phyloP scores from a whole-genome alignment of 1,140 invertebrate genomes.

The Zaprionus taronus region DNA sequence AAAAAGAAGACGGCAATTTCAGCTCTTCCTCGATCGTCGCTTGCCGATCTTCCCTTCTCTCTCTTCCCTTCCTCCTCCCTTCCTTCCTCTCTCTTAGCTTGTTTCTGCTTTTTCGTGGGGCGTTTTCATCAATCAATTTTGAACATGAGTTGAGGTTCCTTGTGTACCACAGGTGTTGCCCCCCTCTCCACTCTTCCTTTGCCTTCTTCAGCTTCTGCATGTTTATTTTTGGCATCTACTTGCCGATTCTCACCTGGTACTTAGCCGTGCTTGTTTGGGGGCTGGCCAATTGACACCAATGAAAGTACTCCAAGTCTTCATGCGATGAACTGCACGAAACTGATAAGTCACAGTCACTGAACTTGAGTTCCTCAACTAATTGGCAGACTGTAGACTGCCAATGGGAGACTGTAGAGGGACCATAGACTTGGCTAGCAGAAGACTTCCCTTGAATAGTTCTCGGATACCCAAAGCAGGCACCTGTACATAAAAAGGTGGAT shows the following conservation, averaged over 20 bases:
- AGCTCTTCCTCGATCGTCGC: slow-evolving; percentile 20
- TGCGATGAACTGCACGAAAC: slow-evolving; percentile 24
- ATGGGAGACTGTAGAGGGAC: no score
- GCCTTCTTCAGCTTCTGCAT: background rate
- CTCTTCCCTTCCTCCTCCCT: background rate
- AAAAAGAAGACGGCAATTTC: slow-evolving; percentile 58
- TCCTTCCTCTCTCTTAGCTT: slow-evolving; percentile 10
- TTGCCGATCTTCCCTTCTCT: background rate
- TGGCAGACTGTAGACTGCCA: slow-evolving; percentile 1
- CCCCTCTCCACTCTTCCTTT: background rate
- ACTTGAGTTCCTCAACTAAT: slow-evolving; percentile 44
- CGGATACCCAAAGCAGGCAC: background rate
- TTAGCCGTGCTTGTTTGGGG: slow-evolving; percentile 14
- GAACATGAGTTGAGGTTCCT: slow-evolving; percentile 51
- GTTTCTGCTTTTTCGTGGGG: slow-evolving; percentile 48
- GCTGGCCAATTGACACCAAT: slow-evolving; percentile 68
- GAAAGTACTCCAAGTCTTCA: slow-evolving; percentile 33
- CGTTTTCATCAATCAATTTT: slow-evolving; percentile 77
- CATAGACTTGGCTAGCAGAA: no score
- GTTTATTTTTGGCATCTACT: slow-evolving; percentile 22
- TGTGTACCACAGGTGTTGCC: slow-evolving; percentile 31
- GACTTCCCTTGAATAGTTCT: background rate
- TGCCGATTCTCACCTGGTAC: slow-evolving; percentile 10
- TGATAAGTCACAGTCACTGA: slow-evolving; percentile 66
- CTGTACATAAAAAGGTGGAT: background rate